Conservation (phyloP, 1,140 invertebrate genomes). For the Penaeus japonicus region DNA sequence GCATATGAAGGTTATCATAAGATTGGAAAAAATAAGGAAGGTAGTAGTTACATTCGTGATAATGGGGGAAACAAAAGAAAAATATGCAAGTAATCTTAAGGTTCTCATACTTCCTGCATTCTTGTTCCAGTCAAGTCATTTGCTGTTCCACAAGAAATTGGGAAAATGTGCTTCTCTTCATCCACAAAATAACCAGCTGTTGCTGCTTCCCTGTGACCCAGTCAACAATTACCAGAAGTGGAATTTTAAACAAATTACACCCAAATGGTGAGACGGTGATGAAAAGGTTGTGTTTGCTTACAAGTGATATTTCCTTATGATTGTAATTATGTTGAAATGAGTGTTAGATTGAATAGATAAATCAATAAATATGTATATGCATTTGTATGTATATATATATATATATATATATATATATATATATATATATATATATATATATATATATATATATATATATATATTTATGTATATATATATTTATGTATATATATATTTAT, state of each 20-base stretch:
- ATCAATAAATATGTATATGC: background rate
- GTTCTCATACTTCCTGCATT: background rate
- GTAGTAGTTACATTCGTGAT: background rate
- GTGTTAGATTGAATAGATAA: background rate
- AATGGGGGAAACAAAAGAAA: background rate
- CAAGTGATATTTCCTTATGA: background rate
- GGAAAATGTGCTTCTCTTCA: constrained; percentile 87
- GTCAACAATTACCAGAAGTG: constrained; percentile 89
- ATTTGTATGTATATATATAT: background rate
- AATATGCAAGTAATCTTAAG: background rate
- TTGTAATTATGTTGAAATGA: background rate
- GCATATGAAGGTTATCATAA: background rate
- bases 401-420: background rate
- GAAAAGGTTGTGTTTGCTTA: background rate
- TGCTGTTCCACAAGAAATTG: constrained; percentile 78
- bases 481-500: too few species aligned
- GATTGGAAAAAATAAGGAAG: background rate
- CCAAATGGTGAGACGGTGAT: constrained; percentile 67
- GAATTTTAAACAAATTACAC: constrained; percentile 81
- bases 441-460: constrained; percentile 18
- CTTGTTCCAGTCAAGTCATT: constrained; percentile 63
- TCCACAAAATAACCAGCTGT: constrained; percentile 80
- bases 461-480: too few species aligned
- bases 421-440: background rate
- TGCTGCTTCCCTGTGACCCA: constrained; percentile 80